Conservation (phyloP, 2,113 vertebrate species). For the Macaca nemestrina region DNA sequence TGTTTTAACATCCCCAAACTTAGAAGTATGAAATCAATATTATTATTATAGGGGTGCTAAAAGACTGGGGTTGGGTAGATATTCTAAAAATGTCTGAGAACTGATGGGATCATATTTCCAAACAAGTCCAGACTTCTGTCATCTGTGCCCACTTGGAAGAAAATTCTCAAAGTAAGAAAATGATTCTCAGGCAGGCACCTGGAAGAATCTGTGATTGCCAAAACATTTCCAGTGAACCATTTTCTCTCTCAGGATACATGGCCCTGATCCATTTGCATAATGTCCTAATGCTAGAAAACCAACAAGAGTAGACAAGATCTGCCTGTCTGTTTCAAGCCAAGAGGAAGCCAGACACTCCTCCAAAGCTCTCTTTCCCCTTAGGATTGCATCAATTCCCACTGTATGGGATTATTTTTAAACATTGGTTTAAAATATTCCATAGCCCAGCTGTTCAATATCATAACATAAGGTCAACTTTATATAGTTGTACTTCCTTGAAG, state of each 20-base stretch:
- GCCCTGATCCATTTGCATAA: not conserved
- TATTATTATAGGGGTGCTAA: not conserved
- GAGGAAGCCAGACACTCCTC: not conserved
- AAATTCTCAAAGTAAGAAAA: not conserved
- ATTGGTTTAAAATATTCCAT: not conserved
- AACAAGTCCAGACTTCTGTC: constrained; percentile 18
- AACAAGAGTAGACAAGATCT: not conserved
- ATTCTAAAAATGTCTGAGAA: constrained; percentile 42
- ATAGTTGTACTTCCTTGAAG: constrained; percentile 11
- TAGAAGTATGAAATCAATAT: not conserved
- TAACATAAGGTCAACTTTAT: not conserved
- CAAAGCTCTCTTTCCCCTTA: not conserved
- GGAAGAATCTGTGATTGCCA: not conserved
- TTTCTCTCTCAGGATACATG: not conserved
- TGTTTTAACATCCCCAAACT: constrained; percentile 19
- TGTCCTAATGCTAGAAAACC: not conserved
- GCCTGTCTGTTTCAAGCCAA: not conserved
- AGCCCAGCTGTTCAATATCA: not conserved
- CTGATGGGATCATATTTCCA: not conserved
- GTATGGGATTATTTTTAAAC: constrained; percentile 48
- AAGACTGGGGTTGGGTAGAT: not conserved
- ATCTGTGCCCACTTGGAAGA: not conserved
- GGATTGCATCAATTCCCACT: not conserved
- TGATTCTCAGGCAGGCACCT: constrained; percentile 8
- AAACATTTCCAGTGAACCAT: constrained; percentile 3